phyloP scores from a whole-genome alignment of 2,113 vertebrate species.

The Oreocharis arfaki region DNA sequence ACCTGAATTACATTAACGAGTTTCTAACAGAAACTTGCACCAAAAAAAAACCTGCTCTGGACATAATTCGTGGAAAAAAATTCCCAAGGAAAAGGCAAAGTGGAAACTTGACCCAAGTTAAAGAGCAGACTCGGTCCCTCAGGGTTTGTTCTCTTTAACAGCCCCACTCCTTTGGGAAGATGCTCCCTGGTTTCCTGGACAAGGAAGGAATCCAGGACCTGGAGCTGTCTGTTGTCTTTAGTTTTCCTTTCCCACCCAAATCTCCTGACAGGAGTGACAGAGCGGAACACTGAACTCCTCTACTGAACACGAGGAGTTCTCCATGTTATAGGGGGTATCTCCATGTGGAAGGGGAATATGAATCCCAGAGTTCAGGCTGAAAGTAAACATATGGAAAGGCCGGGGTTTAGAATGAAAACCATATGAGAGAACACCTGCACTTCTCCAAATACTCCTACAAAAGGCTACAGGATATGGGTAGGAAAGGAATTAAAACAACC shows the following conservation, averaged over 20 bases:
- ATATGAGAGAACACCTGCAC: background rate
- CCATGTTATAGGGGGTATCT: accelerated
- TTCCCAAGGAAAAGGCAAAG: background rate
- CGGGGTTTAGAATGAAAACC: background rate
- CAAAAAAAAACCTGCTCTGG: background rate
- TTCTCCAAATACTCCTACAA: background rate
- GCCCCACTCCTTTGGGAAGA: background rate
- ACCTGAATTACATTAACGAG: background rate
- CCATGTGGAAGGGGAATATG: background rate
- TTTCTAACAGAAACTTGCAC: background rate
- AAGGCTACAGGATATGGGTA: background rate
- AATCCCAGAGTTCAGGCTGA: background rate
- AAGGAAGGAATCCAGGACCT: background rate
- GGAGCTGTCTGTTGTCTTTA: background rate
- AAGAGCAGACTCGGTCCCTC: background rate
- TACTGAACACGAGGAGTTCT: background rate
- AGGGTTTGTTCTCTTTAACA: background rate
- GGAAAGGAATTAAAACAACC: background rate
- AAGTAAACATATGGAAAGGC: background rate
- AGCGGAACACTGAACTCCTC: no score
- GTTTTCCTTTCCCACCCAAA: background rate
- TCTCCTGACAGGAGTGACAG: background rate
- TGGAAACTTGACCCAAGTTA: background rate
- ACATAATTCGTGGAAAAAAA: background rate
- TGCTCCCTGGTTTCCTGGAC: background rate